Evolutionary conservation across 1,140 invertebrate genomes (phyloP), one percentile per base, ranked within the genome.

Genomic region (Cepaea nemoralis): DNA sequence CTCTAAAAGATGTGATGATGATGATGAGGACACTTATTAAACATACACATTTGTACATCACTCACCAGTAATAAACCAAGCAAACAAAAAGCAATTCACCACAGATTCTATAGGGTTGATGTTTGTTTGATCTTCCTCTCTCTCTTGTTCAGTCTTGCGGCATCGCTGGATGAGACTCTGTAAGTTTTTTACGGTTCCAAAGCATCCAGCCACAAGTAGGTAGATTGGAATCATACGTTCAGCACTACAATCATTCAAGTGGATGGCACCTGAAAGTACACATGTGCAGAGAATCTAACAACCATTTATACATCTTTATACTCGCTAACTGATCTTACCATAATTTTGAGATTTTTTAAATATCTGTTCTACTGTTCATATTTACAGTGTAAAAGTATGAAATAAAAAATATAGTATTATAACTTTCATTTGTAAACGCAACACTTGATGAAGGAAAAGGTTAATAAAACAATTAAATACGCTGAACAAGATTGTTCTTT

Each of bases 221-320:
- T 96, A 97, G 22, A 96, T 93, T 0, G 95, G 95, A 76, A 96
- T 95, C 76, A 94, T 93, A 0, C 94, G 94, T 89, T 96, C 94
- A n/a, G 93, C 93, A 0, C 95, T 95, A 86, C 96, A 97, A 85
- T 96, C 94, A 27, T 94, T 92, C 73, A 95, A 93, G 89, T 95
- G 95, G 83, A 95, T 93, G n/a, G 95, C 93, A 87, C 96, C 96
- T 96, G 85, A 75, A 78, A 55, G 76, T 78, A 50, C 31, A 59
- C 19, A 75, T 69, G n/a, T n/a, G n/a, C n/a, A n/a, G n/a, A n/a
- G n/a, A n/a, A 16, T 14, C n/a, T 16, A 14, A 55, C 50, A 16
- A 55, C n/a, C 50, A 55, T n/a, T 55, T n/a, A 55, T 16, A 16
- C 50, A 16, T 16, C 50, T 55, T 14, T 55, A 55, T 55, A 16